Base-by-base conservation (phyloP, 2,113 vertebrate species). In the Connochaetes taurinus region DNA sequence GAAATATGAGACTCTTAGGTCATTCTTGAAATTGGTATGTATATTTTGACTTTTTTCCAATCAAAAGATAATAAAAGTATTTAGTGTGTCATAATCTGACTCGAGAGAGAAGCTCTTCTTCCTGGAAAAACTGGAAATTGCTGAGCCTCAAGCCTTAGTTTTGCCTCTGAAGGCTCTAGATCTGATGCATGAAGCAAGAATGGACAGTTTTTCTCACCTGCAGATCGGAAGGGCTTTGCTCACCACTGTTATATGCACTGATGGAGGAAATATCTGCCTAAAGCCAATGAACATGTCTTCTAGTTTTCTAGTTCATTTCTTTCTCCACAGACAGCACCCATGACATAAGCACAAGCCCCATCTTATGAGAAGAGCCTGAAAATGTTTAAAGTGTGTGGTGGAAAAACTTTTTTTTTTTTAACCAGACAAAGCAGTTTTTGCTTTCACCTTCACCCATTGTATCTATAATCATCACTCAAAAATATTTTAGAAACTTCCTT, bases 401-500 rank as follows among this genome's bases (percentile, higher is more conserved):
- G 2, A 29, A 83, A 57, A 62, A 13, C 12, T 1, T 52, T 23
- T 12, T 67, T 90, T 45, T 88, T 94, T 45, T 82, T 74, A 87
- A 82, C 74, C 4, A 87, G 40, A 67, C 9, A 90, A 88, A 76
- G 94, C 47, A 76, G 67, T 83, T 45, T 47, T 71, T 91, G 50
- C 8, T 92, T 27, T 92, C 71, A 62, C 45, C 91, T 91, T 84
- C 11, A 90, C 64, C 29, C 31, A 58, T 55, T 21, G 11, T 74
- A 93, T 53, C 71, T 89, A 33, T 87, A 91, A 47, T 80, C 40
- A 87, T 17, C 13, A 92, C 16, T 82, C 58, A 76, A 50, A 96
- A 87, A 50, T 95, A 91, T 55, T 95, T 97, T 76, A 90, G 45
- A 95, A 87, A 87, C 12, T 67, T 78, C 15, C 40, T 87, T 92